These are phyloP conservation scores for Xanthia icteritia DNA, from an alignment of 2,888 invertebrate species.

Conservation along the genomic window DNA sequence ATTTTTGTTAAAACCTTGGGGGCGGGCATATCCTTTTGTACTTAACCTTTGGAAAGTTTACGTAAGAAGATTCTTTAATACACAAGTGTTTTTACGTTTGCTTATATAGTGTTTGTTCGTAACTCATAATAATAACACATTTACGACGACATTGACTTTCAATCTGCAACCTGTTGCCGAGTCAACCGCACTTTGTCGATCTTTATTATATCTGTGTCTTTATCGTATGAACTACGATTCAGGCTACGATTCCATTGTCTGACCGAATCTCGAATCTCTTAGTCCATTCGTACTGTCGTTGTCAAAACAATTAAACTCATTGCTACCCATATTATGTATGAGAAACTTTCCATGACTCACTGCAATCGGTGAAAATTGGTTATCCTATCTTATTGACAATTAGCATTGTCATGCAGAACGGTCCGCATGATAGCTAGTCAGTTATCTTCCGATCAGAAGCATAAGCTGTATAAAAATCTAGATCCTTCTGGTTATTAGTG, in stretches of 20 bases:
- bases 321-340: neutral
- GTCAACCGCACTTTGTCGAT: constrained; percentile 20
- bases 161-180: constrained; percentile 15
- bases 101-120: neutral
- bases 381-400: constrained; percentile 2
- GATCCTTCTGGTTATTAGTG: constrained; percentile 16
- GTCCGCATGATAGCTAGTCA: constrained; percentile 10
- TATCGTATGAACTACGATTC: neutral
- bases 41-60: neutral
- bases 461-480: neutral
- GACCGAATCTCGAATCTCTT: no score
- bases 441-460: constrained; percentile 6
- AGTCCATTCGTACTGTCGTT: no score
- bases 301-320: neutral
- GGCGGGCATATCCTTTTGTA: neutral
- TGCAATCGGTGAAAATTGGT: constrained; percentile 3
- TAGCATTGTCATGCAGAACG: neutral
- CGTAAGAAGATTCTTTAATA: neutral
- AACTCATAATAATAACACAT: constrained; percentile 13
- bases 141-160: constrained; percentile 23
- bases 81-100: neutral
- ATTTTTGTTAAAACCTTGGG: neutral
- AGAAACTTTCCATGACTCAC: constrained; percentile 5
- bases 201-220: constrained; percentile 12
- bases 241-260: no score